Conservation (phyloP, 2,888 invertebrate species). For the Xanthia icteritia region DNA sequence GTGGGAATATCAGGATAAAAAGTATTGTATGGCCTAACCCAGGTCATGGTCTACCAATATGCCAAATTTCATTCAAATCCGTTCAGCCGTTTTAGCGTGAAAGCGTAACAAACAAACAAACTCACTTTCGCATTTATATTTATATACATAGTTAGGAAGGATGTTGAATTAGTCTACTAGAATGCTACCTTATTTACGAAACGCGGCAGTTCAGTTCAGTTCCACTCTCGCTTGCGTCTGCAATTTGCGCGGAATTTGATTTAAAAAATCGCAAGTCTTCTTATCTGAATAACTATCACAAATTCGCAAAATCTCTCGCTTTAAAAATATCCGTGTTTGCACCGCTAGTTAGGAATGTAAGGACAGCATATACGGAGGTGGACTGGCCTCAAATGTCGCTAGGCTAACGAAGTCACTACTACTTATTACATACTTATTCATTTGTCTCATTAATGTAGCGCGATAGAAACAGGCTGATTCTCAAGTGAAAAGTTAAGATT, state of each 20-base stretch:
- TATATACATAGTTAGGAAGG: no score
- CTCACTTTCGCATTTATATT: no score
- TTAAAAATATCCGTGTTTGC: no score
- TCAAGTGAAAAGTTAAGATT: conserved; percentile 68
- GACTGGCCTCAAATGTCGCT: background rate
- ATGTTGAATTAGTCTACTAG: background rate
- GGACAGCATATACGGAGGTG: background rate
- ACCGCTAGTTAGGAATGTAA: background rate
- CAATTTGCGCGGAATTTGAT: no score
- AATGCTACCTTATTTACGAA: background rate
- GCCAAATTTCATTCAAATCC: no score
- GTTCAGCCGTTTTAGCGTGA: no score
- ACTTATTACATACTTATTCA: background rate
- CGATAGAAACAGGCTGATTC: conserved; percentile 60
- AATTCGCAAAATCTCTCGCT: background rate
- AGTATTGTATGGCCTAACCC: no score
- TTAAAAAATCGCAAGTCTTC: no score
- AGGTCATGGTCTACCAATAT: no score
- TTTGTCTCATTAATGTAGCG: conserved; percentile 57
- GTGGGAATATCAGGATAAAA: no score
- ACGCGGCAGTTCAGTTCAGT: background rate
- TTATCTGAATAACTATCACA: background rate
- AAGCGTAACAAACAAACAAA: no score
- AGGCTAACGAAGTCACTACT: background rate
- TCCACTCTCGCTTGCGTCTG: no score